phyloP scores from a whole-genome alignment of 2,888 invertebrate species.

The Philereme vetulata region DNA sequence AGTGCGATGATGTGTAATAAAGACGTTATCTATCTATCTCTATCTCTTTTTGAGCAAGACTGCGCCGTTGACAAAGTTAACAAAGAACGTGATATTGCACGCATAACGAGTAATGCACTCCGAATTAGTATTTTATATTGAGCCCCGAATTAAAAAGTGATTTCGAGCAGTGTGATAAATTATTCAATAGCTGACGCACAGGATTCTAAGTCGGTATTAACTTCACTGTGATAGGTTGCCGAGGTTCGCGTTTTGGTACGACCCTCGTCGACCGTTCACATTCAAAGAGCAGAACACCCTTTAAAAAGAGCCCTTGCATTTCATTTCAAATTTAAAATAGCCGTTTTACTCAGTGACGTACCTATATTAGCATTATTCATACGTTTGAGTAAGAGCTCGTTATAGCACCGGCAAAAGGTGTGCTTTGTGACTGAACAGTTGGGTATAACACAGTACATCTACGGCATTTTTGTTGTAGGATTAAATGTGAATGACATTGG shows the following conservation, averaged over 20 bases:
- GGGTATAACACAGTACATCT: not conserved
- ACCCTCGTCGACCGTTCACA: conserved; percentile 42
- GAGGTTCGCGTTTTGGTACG: conserved; percentile 36
- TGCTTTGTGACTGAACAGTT: not conserved
- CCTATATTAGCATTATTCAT: conserved; percentile 13
- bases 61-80: no score
- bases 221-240: conserved; percentile 36
- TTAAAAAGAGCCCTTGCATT: conserved; percentile 17
- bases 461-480: not conserved
- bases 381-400: not conserved
- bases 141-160: conserved; percentile 44
- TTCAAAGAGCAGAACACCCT: conserved; percentile 11
- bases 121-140: no score
- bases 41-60: no score
- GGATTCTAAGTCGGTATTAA: conserved; percentile 36
- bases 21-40: no score
- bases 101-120: no score
- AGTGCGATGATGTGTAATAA: no score
- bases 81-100: no score
- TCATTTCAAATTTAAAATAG: conserved; percentile 20
- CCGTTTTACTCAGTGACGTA: conserved; percentile 6
- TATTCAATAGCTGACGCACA: conserved; percentile 48
- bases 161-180: conserved; percentile 46
- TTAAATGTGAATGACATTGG: no score
- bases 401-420: conserved; percentile 3